Percentiles rank a stretch among this genome's conserved stretches.
These are phyloP conservation scores for Drosophila arawakana DNA, from an alignment of 1,140 invertebrate species.

Conservation along the genomic window DNA sequence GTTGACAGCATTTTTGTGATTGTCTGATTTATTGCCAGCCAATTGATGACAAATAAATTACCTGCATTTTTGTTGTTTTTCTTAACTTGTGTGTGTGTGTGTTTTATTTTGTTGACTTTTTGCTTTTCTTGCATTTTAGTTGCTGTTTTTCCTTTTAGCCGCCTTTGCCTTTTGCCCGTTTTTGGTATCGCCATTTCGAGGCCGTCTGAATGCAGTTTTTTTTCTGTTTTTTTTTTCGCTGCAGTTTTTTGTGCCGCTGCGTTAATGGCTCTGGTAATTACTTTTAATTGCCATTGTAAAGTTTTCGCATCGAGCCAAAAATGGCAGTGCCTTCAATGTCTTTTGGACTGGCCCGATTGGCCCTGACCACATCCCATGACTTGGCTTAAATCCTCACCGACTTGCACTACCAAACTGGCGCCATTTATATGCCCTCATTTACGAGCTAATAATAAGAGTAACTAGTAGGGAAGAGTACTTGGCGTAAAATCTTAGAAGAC, in stretches of 20 bases:
- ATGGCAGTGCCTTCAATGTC: slow-evolving; percentile 59
- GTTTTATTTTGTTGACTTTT: slow-evolving; percentile 20
- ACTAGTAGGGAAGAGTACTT: background rate
- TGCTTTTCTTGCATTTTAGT: slow-evolving; percentile 63
- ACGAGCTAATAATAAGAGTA: background rate
- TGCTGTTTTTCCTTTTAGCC: slow-evolving; percentile 59
- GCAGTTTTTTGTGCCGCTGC: slow-evolving; percentile 43
- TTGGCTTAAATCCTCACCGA: slow-evolving; percentile 21
- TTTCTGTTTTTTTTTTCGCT: slow-evolving; percentile 25
- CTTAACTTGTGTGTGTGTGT: background rate
- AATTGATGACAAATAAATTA: slow-evolving; percentile 84
- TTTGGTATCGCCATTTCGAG: slow-evolving; percentile 62
- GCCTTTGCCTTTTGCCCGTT: slow-evolving; percentile 55
- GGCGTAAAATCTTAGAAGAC: no score
- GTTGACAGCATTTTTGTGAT: slow-evolving; percentile 84
- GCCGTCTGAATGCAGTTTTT: slow-evolving; percentile 29
- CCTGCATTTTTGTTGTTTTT: slow-evolving; percentile 62
- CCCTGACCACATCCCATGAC: slow-evolving; percentile 66
- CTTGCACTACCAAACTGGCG: slow-evolving; percentile 33
- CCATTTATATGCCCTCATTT: slow-evolving; percentile 41
- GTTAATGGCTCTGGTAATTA: slow-evolving; percentile 79
- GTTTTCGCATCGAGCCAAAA: slow-evolving; percentile 79
- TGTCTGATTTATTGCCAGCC: slow-evolving; percentile 83
- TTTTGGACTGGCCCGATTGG: slow-evolving; percentile 29
- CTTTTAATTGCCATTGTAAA: slow-evolving; percentile 82